These are phyloP conservation scores for Plectropomus leopardus DNA, from an alignment of 2,113 vertebrate genomes.

Conservation along the genomic window DNA sequence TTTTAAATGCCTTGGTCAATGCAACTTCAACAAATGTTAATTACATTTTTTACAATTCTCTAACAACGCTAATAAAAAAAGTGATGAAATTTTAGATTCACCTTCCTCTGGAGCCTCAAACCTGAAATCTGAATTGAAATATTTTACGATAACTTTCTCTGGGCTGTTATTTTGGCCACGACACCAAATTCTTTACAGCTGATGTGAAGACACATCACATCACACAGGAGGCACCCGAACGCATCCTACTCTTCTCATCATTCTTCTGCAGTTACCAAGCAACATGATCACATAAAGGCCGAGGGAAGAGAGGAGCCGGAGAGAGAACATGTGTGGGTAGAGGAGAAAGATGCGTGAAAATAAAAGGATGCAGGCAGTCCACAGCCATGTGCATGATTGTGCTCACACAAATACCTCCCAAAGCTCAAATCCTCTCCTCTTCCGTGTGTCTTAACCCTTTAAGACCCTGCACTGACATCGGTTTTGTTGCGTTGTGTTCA, in stretches of 20 bases:
- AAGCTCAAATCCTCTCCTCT: slow-evolving; percentile 10
- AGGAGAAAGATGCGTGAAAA: slow-evolving; percentile 68
- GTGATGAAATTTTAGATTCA: background rate
- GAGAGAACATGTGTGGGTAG: slow-evolving; percentile 78
- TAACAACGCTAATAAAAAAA: background rate
- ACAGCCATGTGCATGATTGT: slow-evolving; percentile 38
- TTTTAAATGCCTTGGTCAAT: background rate
- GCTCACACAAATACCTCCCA: slow-evolving; percentile 10
- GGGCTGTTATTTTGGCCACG: background rate
- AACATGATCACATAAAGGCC: slow-evolving; percentile 77
- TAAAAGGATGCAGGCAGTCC: slow-evolving; percentile 58
- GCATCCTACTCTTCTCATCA: slow-evolving; percentile 75
- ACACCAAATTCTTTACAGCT: slow-evolving; percentile 44
- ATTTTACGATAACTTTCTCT: background rate
- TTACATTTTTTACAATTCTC: background rate
- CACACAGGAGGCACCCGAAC: slow-evolving; percentile 60
- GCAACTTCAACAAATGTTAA: background rate
- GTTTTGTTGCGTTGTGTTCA: too few relatives aligned
- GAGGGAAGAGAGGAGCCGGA: slow-evolving; percentile 62
- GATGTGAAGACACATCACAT: slow-evolving; percentile 67
- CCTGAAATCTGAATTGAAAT: background rate
- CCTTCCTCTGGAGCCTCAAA: background rate
- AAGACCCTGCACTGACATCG: too few relatives aligned
- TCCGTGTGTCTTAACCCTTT: slow-evolving; percentile 16
- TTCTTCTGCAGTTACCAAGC: slow-evolving; percentile 81